Evolutionary conservation across 2,797 vertebrate species (phyloP), one percentile per base, ranked within the genome.

Genomic region (Holocentrus rufus): DNA sequence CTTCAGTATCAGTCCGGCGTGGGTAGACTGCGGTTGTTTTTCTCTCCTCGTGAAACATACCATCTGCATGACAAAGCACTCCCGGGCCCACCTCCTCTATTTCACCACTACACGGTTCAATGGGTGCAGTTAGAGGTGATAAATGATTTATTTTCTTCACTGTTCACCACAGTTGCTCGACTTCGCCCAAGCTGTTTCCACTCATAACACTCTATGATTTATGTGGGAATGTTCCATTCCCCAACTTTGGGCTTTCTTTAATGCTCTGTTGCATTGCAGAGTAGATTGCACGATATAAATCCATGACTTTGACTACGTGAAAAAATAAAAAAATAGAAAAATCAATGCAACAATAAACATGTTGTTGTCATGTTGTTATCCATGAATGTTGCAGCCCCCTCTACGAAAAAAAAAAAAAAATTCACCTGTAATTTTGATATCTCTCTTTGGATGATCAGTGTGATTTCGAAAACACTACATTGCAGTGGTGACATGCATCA

Each of bases 111-210:
- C 85, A 74, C 1, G 73, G 58, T 77, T 74, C 81, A 83, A 36
- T 11, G 75, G 73, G 14, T 66, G 84, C 84, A 80, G 85, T 77
- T 77, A 69, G 80, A 72, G 74, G 74, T 89, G 90, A 91, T 90
- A 79, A 89, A 90, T 90, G 78, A 88, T 89, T 88, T 88, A 89
- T 90, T 92, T 91, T 87, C 78, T 76, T 70, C 80, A 5, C 64
- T 34, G 44, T 81, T 87, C 81, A 58, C 75, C 70, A 58, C 67
- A 78, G 85, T 87, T 85, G 68, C 76, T 87, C 66, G 72, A 83
- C 84, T 88, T 87, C 81, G 77, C 71, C 81, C 70, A 2, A 61
- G 82, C 71, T 44, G 69, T 80, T 84, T 80, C 79, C 76, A 61
- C 82, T 85, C 81, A 73, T 73, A 84, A 70, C 60, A 2, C 65